phyloP scores from a whole-genome alignment of 2,888 invertebrate genomes.

The Macrophya alboannulata region DNA sequence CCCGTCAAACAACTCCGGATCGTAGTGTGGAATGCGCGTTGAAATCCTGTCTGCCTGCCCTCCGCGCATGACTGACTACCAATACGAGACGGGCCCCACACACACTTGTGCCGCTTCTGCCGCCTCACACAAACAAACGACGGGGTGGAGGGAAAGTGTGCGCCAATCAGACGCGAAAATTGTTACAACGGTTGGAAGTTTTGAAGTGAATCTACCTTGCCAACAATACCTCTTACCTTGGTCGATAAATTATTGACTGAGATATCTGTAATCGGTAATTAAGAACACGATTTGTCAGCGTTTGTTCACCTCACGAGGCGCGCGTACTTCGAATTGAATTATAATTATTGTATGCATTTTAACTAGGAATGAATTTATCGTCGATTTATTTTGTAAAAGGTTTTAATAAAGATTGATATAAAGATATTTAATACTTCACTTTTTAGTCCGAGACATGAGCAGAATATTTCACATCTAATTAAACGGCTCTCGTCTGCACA shows the following conservation, averaged over 20 bases:
- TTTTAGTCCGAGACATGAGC: not conserved
- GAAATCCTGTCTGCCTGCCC: slow-evolving; percentile 65
- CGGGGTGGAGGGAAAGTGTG: not conserved
- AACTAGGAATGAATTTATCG: not conserved
- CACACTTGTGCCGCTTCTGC: not conserved
- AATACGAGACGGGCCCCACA: slow-evolving; percentile 24
- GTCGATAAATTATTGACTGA: not conserved
- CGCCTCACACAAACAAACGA: not conserved
- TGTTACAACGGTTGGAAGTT: not conserved
- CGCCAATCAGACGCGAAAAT: slow-evolving; percentile 39
- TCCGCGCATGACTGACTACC: slow-evolving; percentile 58
- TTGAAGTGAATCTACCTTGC: not conserved
- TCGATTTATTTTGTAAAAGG: not conserved
- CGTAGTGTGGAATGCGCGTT: slow-evolving; percentile 68
- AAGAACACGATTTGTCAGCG: not conserved
- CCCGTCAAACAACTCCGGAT: slow-evolving; percentile 64
- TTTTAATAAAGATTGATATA: not conserved
- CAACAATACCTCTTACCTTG: not conserved
- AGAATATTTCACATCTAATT: not conserved
- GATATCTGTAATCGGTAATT: slow-evolving; percentile 5
- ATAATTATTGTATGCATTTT: not conserved
- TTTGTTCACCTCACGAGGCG: not conserved
- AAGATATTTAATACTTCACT: not conserved
- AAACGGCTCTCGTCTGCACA: not conserved
- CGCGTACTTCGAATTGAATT: not conserved